Conservation (phyloP, 2,113 vertebrate species). For the Mesitornis unicolor region DNA sequence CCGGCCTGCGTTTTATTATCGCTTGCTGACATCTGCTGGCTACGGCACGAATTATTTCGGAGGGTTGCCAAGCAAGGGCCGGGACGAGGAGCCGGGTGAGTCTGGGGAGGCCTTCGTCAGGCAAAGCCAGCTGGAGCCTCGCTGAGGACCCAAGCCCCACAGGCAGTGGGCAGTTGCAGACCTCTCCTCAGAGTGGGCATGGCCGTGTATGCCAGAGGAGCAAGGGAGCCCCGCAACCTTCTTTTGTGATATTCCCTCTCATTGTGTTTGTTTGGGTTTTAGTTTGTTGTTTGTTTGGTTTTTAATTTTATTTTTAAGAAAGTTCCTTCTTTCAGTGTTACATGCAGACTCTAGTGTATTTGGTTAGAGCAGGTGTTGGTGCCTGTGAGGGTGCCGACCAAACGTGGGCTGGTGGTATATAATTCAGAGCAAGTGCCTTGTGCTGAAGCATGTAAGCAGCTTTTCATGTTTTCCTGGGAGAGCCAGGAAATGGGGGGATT, state of each 20-base stretch:
- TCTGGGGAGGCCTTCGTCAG: not conserved
- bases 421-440: rapidly evolving
- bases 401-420: rapidly evolving
- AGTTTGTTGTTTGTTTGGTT: not conserved
- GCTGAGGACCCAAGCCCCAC: rapidly evolving
- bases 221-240: not conserved
- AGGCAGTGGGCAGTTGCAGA: rapidly evolving
- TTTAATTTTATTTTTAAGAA: not conserved
- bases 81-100: not conserved
- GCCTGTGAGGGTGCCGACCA: no score
- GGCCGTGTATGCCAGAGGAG: not conserved
- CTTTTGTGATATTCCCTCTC: not conserved
- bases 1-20: conserved; percentile 63
- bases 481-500: rapidly evolving
- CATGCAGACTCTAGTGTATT: rapidly evolving
- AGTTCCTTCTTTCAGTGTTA: not conserved
- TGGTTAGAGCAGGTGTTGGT: not conserved
- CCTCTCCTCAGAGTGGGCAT: not conserved
- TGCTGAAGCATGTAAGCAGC: rapidly evolving
- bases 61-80: not conserved
- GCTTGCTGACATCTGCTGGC: conserved; percentile 79
- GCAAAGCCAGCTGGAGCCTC: not conserved
- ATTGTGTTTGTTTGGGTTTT: not conserved
- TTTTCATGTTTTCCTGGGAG: not conserved
- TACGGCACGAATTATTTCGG: conserved; percentile 15